phyloP scores from a whole-genome alignment of 1,140 invertebrate genomes.

The Macrobrachium nipponense region DNA sequence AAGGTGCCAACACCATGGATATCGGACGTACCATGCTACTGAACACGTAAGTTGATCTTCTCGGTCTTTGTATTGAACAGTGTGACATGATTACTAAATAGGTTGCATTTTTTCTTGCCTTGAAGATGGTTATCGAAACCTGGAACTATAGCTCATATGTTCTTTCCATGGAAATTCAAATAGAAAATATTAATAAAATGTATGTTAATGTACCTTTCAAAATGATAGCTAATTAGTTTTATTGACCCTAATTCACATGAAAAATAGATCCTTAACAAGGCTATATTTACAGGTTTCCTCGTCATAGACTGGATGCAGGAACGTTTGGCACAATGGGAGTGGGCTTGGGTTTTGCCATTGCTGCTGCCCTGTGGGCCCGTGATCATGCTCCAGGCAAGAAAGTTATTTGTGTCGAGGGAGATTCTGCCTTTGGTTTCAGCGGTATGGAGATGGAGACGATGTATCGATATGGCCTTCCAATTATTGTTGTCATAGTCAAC shows the following conservation, averaged over 20 bases:
- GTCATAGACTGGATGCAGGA: slow-evolving; percentile 67
- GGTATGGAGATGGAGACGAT: slow-evolving; percentile 98
- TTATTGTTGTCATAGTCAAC: slow-evolving; percentile 93
- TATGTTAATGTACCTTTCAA: too few species aligned
- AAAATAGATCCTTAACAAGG: not conserved
- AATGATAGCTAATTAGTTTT: too few species aligned
- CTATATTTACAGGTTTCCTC: slow-evolving; percentile 25
- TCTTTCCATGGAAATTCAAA: too few species aligned
- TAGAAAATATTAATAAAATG: too few species aligned
- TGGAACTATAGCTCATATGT: too few species aligned
- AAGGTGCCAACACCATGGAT: slow-evolving; percentile 99
- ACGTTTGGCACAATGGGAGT: slow-evolving; percentile 98
- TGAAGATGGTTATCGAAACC: too few species aligned
- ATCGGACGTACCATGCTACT: slow-evolving; percentile 90
- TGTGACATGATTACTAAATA: too few species aligned
- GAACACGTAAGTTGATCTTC: slow-evolving; percentile 70
- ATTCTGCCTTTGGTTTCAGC: slow-evolving; percentile 97
- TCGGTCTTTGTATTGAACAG: too few species aligned
- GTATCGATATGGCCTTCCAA: slow-evolving; percentile 87
- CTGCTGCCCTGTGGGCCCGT: slow-evolving; percentile 89
- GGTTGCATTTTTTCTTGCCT: too few species aligned
- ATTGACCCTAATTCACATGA: not conserved
- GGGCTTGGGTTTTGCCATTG: slow-evolving; percentile 92
- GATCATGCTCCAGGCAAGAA: slow-evolving; percentile 83
- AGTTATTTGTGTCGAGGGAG: slow-evolving; percentile 90